Conservation (phyloP, 2,113 vertebrate genomes). For the Struthidea cinerea region DNA sequence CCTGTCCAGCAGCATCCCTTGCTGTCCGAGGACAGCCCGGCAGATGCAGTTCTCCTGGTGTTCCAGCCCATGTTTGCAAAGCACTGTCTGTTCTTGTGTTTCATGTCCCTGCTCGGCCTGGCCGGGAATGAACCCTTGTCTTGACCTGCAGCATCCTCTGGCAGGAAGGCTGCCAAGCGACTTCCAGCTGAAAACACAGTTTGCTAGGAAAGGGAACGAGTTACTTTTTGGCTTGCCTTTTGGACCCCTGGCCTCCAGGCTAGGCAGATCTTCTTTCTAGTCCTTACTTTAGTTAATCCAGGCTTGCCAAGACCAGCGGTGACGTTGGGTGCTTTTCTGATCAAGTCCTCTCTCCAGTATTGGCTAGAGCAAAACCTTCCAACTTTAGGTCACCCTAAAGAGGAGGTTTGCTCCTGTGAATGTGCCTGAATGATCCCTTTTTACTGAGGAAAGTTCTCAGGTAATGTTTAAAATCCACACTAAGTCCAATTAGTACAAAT, state of each 20-base stretch:
- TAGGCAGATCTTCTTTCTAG: conserved; percentile 3
- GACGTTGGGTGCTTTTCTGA: neutral
- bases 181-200: conserved; percentile 28
- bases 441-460: neutral
- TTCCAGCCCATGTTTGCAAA: neutral
- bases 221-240: conserved; percentile 35
- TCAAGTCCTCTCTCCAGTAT: neutral
- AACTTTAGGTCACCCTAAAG: neutral
- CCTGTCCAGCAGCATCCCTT: neutral
- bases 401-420: neutral
- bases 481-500: neutral
- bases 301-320: neutral
- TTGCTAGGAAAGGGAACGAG: neutral
- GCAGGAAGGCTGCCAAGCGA: neutral
- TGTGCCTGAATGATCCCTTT: neutral
- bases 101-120: neutral
- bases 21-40: neutral
- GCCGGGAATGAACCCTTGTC: neutral
- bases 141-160: conserved; percentile 28
- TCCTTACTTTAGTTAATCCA: neutral
- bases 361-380: neutral
- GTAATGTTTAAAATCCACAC: neutral
- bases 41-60: neutral
- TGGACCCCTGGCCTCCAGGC: neutral
- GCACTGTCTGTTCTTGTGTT: neutral